Evolutionary conservation across 2,888 invertebrate species (phyloP).

Genomic region (Alviniconcha strummeri): DNA sequence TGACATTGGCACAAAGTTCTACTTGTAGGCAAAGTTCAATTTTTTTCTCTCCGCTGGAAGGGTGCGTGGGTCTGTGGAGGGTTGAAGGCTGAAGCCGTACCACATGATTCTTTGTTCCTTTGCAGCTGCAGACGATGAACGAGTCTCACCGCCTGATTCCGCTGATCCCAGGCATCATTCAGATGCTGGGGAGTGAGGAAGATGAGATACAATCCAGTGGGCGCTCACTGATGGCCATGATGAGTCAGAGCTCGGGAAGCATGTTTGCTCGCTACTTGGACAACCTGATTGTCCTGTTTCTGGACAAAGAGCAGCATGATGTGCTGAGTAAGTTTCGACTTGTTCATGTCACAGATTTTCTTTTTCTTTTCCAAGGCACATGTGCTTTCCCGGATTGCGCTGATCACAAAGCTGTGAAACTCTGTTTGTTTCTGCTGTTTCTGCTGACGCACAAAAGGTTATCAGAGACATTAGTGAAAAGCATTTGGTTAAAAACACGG

Average conservation of each 20-base stretch:
- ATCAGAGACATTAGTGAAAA: too few species aligned
- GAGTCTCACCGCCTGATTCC: slow-evolving; percentile 34
- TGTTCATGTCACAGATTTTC: not conserved
- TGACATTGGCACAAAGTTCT: too few species aligned
- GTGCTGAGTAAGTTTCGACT: slow-evolving; percentile 30
- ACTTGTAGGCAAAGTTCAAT: too few species aligned
- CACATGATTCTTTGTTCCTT: not conserved
- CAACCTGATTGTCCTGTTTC: slow-evolving; percentile 37
- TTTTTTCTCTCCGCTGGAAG: too few species aligned
- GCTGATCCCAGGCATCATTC: slow-evolving; percentile 35
- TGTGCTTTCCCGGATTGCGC: not conserved
- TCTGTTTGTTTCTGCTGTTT: too few species aligned
- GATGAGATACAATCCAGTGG: slow-evolving; percentile 23
- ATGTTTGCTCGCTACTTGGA: slow-evolving; percentile 40
- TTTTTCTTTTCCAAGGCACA: not conserved
- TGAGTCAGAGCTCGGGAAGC: slow-evolving; percentile 20
- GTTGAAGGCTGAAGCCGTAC: too few species aligned
- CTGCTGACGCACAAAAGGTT: too few species aligned
- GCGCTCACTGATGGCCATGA: slow-evolving; percentile 26
- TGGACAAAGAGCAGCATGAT: slow-evolving; percentile 38
- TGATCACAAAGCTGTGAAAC: not conserved
- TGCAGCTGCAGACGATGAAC: slow-evolving; percentile 41
- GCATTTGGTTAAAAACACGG: too few species aligned
- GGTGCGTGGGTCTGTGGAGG: too few species aligned
- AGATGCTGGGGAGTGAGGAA: slow-evolving; percentile 37